Evolutionary conservation across 2,888 invertebrate species (phyloP).

Genomic region (Gymnoscelis rufifasciata): DNA sequence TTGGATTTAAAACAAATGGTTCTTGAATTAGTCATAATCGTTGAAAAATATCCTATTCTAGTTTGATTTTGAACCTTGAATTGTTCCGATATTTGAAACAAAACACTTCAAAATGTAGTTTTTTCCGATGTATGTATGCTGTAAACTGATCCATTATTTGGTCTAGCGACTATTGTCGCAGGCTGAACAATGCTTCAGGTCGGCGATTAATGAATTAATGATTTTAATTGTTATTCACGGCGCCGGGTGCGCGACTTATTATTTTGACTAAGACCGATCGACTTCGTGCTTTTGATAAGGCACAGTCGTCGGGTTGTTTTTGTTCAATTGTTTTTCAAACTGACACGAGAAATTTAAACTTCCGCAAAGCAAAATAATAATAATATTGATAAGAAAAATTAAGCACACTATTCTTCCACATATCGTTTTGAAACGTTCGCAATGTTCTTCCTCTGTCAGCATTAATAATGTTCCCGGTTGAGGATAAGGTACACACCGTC

Average conservation of each 20-base stretch:
- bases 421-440: too few relatives aligned
- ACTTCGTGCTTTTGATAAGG: constrained; percentile 69
- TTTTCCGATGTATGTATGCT: constrained; percentile 48
- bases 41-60: too few relatives aligned
- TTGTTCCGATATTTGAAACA: constrained; percentile 45
- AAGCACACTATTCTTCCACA: too few relatives aligned
- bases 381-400: background rate
- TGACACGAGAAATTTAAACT: constrained; percentile 52
- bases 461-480: too few relatives aligned
- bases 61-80: too few relatives aligned
- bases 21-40: too few relatives aligned
- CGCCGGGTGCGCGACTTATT: constrained; percentile 50
- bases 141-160: constrained; percentile 69
- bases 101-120: constrained; percentile 48
- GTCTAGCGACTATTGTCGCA: constrained; percentile 72
- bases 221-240: constrained; percentile 58
- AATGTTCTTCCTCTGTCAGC: too few relatives aligned
- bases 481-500: constrained; percentile 41
- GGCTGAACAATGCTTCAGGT: constrained; percentile 63
- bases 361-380: constrained; percentile 35
- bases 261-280: constrained; percentile 73
- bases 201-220: constrained; percentile 72
- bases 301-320: constrained; percentile 49
- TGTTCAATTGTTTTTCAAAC: constrained; percentile 59
- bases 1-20: too few relatives aligned